Percentiles rank a stretch among this genome's conserved stretches.
Evolutionary conservation across 2,113 vertebrate genomes (phyloP).

Genomic region (Porphyrio hochstetteri): DNA sequence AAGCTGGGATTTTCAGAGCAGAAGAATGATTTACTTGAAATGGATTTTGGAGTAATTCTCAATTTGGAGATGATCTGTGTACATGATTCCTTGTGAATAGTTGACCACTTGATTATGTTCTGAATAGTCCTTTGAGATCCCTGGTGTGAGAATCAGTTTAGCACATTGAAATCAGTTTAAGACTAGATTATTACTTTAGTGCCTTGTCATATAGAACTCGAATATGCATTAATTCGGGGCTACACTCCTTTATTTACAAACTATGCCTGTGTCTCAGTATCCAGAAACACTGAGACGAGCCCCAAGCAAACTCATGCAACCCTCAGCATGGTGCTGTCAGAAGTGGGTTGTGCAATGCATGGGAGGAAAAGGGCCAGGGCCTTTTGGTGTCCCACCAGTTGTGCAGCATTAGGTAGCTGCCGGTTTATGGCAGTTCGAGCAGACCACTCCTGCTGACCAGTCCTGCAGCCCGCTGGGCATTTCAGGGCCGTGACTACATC

Average conservation of each 20-base stretch:
- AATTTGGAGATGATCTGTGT: neutral
- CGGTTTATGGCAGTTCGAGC: neutral
- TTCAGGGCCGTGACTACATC: rapidly evolving
- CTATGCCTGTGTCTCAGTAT: rapidly evolving
- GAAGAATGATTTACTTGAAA: neutral
- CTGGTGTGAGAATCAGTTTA: neutral
- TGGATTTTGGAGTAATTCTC: neutral
- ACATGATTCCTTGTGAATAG: rapidly evolving
- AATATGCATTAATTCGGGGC: neutral
- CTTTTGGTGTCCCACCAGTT: neutral
- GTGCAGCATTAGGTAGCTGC: neutral
- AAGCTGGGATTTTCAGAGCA: neutral
- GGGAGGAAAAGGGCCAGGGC: neutral
- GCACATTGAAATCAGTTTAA: neutral
- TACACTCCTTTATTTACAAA: neutral
- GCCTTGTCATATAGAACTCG: neutral
- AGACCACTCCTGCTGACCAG: neutral
- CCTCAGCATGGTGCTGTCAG: neutral
- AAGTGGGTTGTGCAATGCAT: neutral
- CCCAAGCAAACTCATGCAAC: neutral
- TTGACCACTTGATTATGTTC: neutral
- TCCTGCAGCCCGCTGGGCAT: rapidly evolving
- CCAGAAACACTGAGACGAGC: neutral
- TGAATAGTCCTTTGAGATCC: neutral
- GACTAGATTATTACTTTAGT: neutral